Base-by-base conservation (phyloP, 2,797 vertebrate species). In the Caiman crocodilus region DNA sequence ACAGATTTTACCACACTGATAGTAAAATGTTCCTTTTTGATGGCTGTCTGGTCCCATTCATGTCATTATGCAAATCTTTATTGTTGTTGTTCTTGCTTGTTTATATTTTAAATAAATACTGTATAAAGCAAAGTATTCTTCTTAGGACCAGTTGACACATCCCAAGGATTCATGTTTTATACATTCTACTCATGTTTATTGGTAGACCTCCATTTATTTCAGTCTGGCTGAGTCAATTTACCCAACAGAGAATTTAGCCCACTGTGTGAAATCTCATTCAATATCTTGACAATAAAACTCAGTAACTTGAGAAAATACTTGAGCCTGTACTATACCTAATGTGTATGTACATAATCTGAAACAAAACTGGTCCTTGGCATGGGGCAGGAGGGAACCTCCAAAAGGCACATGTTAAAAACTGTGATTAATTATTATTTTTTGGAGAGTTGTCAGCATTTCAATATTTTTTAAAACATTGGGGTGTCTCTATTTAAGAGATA, bases 61-160 rank as follows among this genome's bases (percentile, higher is more conserved):
- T 57, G 25, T 65, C 85, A 80, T 93, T 87, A 93, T 94, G 76
- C 59, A 90, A 95, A 79, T 60, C 32, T 90, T 87, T 91, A 35
- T 16, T 59, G 28, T 2, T 63, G 67, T 78, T 90, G 75, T 58
- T 89, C 58, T n/a, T 57, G 57, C 5, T 32, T 64, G 76, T 56
- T 21, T 35, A 10, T 85, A 64, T 87, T 91, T 94, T 93, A 79
- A 89, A 73, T 4, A 84, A 64, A 84, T 50, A 10, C 42, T 50
- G 42, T 50, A 50, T 50, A 50, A 73, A 50, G 16, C 32, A 20
- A 23, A 8, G 42, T 85, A 61, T 50, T 64, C 14, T 76, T 85
- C 15, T 42, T 32, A 50, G 35, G 14, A 73, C 2, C 1, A 2
- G 61, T n/a, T 79, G 73, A 67, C 55, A 84, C 35, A 50, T 90